Conservation (phyloP, 2,888 invertebrate species). For the Julus scanicus region DNA sequence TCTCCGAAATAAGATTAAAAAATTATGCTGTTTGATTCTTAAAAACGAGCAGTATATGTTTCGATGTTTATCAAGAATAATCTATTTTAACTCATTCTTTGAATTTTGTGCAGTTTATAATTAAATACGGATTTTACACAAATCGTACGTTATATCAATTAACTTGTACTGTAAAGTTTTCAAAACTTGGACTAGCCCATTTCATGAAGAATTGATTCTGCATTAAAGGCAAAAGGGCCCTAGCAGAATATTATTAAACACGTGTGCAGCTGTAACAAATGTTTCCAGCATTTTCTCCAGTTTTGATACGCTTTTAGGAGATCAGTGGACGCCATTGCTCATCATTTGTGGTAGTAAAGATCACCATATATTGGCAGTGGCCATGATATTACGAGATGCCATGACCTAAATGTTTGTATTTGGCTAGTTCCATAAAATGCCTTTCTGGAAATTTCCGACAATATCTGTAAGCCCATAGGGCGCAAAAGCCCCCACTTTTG, state of each 20-base stretch:
- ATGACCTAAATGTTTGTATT: background rate
- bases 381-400: background rate
- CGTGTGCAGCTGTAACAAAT: background rate
- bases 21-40: too few relatives aligned
- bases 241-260: too few relatives aligned
- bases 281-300: background rate
- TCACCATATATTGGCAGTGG: background rate
- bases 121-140: too few relatives aligned
- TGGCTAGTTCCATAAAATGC: background rate
- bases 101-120: too few relatives aligned
- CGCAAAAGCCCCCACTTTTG: background rate
- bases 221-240: too few relatives aligned
- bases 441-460: conserved; percentile 12
- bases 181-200: too few relatives aligned
- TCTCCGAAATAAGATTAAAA: background rate
- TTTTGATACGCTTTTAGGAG: background rate
- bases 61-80: too few relatives aligned
- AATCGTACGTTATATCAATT: too few relatives aligned
- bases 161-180: too few relatives aligned
- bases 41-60: too few relatives aligned
- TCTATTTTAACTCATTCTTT: too few relatives aligned
- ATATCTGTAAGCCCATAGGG: background rate
- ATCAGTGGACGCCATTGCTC: background rate
- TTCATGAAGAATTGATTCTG: too few relatives aligned
- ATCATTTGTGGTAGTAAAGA: background rate